phyloP scores from a whole-genome alignment of 2,113 vertebrate genomes.

The Penelope pileata region DNA sequence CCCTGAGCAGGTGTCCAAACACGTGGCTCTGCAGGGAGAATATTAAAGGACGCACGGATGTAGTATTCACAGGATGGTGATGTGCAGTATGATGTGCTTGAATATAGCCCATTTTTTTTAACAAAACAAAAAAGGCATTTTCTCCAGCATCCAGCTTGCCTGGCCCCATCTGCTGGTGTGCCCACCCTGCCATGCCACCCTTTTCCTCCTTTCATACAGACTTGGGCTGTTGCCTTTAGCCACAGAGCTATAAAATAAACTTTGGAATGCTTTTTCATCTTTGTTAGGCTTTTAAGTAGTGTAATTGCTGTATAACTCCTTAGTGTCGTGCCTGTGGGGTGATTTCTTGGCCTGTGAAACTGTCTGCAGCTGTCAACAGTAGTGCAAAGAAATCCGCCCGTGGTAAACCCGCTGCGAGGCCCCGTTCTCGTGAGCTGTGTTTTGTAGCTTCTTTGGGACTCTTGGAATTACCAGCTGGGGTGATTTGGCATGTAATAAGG shows the following conservation, averaged over 20 bases:
- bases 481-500: fast-evolving
- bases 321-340: neutral
- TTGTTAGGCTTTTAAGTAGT: neutral
- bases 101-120: no score
- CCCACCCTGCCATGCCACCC: neutral
- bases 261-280: neutral
- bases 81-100: no score
- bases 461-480: fast-evolving
- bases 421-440: neutral
- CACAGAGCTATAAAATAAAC: neutral
- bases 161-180: neutral
- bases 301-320: neutral
- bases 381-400: no score
- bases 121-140: neutral
- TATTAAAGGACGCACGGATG: no score
- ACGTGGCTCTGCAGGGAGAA: neutral
- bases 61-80: no score
- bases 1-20: neutral
- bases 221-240: neutral
- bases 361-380: neutral
- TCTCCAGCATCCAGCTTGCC: neutral
- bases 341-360: neutral
- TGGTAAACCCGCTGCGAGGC: neutral
- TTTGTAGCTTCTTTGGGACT: neutral
- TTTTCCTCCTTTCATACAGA: fast-evolving